Evolutionary conservation across 2,888 invertebrate species (phyloP).

Genomic region (Alviniconcha strummeri): DNA sequence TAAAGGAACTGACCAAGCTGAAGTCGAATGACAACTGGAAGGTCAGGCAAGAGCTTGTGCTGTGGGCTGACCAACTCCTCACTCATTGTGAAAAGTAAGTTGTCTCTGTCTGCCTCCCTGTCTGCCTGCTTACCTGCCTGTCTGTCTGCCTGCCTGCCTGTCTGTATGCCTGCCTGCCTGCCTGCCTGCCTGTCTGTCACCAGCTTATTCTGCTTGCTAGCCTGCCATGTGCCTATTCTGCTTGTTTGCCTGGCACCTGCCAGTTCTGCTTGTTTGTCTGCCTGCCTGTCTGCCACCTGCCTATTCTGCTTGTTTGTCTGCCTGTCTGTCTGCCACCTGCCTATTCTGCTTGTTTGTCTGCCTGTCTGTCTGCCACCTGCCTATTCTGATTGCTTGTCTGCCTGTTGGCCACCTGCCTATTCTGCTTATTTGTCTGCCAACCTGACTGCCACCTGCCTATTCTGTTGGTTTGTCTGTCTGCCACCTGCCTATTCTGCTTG

Average conservation of each 20-base stretch:
- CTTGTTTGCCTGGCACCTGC: not conserved
- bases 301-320: too few relatives aligned
- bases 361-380: not conserved
- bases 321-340: too few relatives aligned
- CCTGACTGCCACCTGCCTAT: not conserved
- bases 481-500: not conserved
- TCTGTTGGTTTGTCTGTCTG: not conserved
- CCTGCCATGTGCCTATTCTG: not conserved
- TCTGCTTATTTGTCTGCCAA: not conserved
- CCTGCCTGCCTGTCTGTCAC: not conserved
- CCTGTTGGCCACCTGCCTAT: too few relatives aligned
- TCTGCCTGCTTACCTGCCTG: not conserved
- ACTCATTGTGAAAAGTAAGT: conserved; percentile 44
- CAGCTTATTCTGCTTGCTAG: not conserved
- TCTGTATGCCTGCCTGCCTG: too few relatives aligned
- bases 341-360: not conserved
- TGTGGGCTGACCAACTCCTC: conserved; percentile 59
- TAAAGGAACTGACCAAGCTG: conserved; percentile 56
- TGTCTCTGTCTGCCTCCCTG: not conserved
- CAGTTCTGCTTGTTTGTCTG: too few relatives aligned
- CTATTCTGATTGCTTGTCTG: not conserved
- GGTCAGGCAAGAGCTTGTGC: conserved; percentile 60
- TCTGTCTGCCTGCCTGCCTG: not conserved
- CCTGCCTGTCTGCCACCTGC: too few relatives aligned
- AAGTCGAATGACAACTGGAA: conserved; percentile 62